Conservation (phyloP, 2,797 vertebrate species). For the Cyprinella venusta region DNA sequence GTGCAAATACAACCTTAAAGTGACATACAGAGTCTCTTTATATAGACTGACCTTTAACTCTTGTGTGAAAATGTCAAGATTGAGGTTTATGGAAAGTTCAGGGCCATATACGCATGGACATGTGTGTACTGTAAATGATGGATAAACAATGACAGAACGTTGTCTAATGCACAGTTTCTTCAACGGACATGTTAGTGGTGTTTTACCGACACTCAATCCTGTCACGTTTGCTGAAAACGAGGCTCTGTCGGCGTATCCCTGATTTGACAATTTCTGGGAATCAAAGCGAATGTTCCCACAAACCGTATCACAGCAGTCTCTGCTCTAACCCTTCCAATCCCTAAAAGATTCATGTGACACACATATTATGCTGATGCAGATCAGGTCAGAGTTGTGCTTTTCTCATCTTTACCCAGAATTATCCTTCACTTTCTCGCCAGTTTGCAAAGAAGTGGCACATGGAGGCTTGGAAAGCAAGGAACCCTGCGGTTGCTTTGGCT, state of each 20-base stretch:
- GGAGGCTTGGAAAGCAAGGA: neutral
- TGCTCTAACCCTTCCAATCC: slow-evolving; percentile 21
- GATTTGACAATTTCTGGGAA: slow-evolving; percentile 41
- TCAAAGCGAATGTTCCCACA: slow-evolving; percentile 35
- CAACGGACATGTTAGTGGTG: neutral
- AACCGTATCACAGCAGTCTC: slow-evolving; percentile 26
- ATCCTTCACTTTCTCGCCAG: slow-evolving; percentile 36
- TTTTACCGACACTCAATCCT: neutral
- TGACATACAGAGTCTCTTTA: slow-evolving; percentile 21
- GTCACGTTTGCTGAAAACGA: slow-evolving; percentile 1
- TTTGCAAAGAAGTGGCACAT: slow-evolving; percentile 44
- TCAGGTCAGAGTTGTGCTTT: slow-evolving; percentile 29
- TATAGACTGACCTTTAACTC: slow-evolving; percentile 42
- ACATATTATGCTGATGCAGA: slow-evolving; percentile 49
- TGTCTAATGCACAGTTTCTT: neutral
- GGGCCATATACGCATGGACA: neutral
- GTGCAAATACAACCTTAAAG: neutral
- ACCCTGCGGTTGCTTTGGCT: slow-evolving; percentile 9
- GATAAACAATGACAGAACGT: neutral
- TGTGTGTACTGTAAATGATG: neutral
- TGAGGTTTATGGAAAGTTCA: slow-evolving; percentile 37
- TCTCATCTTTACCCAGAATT: slow-evolving; percentile 51
- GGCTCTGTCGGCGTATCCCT: slow-evolving; percentile 6
- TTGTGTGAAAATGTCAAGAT: slow-evolving; percentile 37
- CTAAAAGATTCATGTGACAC: slow-evolving; percentile 48